Evolutionary conservation across 2,888 invertebrate species (phyloP).

Genomic region (Oscheius onirici): DNA sequence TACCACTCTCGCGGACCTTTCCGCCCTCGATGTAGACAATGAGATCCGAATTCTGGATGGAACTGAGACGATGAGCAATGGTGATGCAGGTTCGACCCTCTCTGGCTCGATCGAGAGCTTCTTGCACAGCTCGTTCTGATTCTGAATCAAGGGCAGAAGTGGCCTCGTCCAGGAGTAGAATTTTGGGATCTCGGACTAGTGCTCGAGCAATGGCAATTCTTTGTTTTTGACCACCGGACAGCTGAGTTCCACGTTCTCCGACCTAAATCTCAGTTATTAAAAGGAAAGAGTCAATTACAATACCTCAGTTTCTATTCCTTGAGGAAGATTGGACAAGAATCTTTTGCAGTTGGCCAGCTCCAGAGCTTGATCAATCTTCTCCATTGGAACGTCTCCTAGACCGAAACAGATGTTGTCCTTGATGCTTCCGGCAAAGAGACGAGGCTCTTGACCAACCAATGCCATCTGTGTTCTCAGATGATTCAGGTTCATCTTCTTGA

Average conservation of each 20-base stretch:
- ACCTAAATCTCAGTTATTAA: not conserved
- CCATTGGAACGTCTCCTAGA: conserved; percentile 50
- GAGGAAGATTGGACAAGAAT: conserved; percentile 54
- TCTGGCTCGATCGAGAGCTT: conserved; percentile 63
- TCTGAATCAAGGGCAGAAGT: conserved; percentile 69
- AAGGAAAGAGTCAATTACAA: not conserved
- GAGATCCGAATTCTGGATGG: conserved; percentile 64
- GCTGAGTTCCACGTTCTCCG: conserved; percentile 81
- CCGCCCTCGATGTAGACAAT: conserved; percentile 62
- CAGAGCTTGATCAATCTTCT: conserved; percentile 53
- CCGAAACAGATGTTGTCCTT: conserved; percentile 91
- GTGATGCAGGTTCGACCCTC: conserved; percentile 66
- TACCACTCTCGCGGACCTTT: conserved; percentile 53
- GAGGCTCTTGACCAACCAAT: conserved; percentile 91
- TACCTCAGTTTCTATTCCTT: conserved; percentile 78
- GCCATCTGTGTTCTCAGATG: conserved; percentile 83
- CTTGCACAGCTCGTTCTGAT: conserved; percentile 59
- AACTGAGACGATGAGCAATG: conserved; percentile 66
- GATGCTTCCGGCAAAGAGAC: conserved; percentile 78
- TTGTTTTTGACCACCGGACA: conserved; percentile 88
- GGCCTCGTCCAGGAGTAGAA: conserved; percentile 54
- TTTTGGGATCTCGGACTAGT: conserved; percentile 47
- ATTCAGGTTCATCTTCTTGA: conserved; percentile 79
- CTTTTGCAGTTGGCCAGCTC: conserved; percentile 54
- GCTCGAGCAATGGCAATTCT: conserved; percentile 82